phyloP scores from a whole-genome alignment of 2,797 vertebrate genomes.

The Eutrigla gurnardus region DNA sequence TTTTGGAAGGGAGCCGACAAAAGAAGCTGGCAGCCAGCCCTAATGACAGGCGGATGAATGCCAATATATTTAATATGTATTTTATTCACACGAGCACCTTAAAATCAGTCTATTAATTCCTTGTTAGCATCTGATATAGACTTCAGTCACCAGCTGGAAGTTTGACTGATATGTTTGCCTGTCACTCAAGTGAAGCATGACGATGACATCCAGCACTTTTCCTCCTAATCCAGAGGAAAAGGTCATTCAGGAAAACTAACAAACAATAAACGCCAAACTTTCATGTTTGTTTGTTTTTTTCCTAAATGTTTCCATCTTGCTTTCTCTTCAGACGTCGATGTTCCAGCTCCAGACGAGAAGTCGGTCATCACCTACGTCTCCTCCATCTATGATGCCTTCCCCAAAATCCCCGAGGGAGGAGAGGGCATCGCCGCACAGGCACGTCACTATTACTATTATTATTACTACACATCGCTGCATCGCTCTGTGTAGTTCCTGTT shows the following conservation, averaged over 20 bases:
- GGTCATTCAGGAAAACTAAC: no score
- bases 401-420: conserved; percentile 97
- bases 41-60: conserved; percentile 1
- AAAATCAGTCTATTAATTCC: not conserved
- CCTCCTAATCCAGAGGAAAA: not conserved
- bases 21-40: not conserved
- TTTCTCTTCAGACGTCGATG: conserved; percentile 90
- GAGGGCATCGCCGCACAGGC: conserved; percentile 94
- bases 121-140: not conserved
- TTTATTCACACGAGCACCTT: not conserved
- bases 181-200: not conserved
- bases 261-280: not conserved
- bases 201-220: no score
- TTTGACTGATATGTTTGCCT: not conserved
- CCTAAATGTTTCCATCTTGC: not conserved
- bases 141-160: not conserved
- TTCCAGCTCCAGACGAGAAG: conserved; percentile 96
- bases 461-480: no score
- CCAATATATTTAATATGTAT: not conserved
- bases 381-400: conserved; percentile 99
- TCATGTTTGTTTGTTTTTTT: not conserved
- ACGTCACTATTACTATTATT: conserved; percentile 61
- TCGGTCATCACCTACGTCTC: conserved; percentile 99
- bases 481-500: conserved; percentile 2
- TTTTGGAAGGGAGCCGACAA: not conserved